Percentiles rank a stretch among this genome's conserved stretches.
phyloP scores from a whole-genome alignment of 2,888 invertebrate genomes.

The Leptopilina syphax region DNA sequence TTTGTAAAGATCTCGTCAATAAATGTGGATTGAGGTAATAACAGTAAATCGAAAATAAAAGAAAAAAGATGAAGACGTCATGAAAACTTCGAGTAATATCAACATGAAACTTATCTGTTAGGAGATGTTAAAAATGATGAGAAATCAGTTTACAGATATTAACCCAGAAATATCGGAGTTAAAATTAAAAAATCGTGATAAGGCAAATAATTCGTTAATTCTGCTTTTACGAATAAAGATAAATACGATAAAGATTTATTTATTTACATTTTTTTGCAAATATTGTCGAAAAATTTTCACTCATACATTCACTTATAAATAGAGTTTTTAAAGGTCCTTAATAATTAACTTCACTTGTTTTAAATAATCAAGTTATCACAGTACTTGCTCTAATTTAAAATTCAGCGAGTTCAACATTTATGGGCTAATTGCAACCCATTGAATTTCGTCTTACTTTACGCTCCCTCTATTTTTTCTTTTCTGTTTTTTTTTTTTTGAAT shows the following conservation, averaged over 20 bases:
- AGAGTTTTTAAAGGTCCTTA: neutral
- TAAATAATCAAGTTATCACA: neutral
- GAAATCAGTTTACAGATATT: neutral
- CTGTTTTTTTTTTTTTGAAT: too few relatives aligned
- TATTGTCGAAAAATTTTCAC: neutral
- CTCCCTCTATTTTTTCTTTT: too few relatives aligned
- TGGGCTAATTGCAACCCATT: neutral
- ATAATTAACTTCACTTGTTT: conserved; percentile 1
- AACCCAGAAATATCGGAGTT: neutral
- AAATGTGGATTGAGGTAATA: conserved; percentile 30
- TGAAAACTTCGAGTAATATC: conserved; percentile 14
- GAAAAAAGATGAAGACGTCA: conserved; percentile 1
- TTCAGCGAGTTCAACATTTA: too few relatives aligned
- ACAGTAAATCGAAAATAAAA: conserved; percentile 32
- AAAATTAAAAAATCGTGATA: neutral
- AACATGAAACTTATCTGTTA: conserved; percentile 10
- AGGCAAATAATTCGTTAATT: too few relatives aligned
- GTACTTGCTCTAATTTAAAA: neutral
- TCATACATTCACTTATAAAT: neutral
- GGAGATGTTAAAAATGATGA: neutral
- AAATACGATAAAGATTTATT: too few relatives aligned
- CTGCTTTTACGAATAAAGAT: too few relatives aligned
- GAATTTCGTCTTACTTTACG: too few relatives aligned
- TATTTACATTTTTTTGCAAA: neutral
- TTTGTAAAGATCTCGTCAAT: neutral